Evolutionary conservation across 2,888 invertebrate species (phyloP).

Genomic region (Polydrusus tereticollis): DNA sequence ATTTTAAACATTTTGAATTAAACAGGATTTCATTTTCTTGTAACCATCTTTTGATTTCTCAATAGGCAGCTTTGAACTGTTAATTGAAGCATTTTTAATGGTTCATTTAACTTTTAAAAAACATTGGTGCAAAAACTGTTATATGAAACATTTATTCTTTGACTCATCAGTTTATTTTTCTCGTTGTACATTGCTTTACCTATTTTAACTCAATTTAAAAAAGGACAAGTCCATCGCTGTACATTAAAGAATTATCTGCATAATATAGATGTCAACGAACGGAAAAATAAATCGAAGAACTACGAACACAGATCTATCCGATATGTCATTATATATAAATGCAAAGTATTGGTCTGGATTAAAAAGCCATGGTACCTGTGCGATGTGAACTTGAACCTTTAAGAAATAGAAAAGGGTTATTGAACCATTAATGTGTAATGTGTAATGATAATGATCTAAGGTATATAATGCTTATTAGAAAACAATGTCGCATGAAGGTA

Average conservation of each 20-base stretch:
- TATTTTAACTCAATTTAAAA: too few relatives aligned
- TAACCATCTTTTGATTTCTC: too few relatives aligned
- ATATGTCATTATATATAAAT: constrained; percentile 31
- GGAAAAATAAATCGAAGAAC: constrained; percentile 20
- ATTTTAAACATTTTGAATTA: too few relatives aligned
- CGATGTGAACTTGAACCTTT: constrained; percentile 40
- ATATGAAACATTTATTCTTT: too few relatives aligned
- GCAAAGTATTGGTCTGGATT: constrained; percentile 37
- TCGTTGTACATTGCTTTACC: too few relatives aligned
- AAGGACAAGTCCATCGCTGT: not conserved
- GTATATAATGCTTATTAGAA: not conserved
- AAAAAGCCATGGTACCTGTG: constrained; percentile 34
- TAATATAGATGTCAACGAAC: constrained; percentile 27
- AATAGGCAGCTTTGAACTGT: too few relatives aligned
- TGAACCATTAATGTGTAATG: constrained; percentile 18
- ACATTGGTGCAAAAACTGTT: too few relatives aligned
- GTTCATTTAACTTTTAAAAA: too few relatives aligned
- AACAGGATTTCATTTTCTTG: too few relatives aligned
- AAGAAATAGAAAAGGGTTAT: constrained; percentile 24
- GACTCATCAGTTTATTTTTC: too few relatives aligned
- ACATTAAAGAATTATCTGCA: not conserved
- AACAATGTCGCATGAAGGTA: not conserved
- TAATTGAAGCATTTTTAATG: too few relatives aligned
- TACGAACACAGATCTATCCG: constrained; percentile 27
- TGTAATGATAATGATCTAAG: not conserved